Base-by-base conservation (phyloP, 2,797 vertebrate species). In the Sebastes cheni region DNA sequence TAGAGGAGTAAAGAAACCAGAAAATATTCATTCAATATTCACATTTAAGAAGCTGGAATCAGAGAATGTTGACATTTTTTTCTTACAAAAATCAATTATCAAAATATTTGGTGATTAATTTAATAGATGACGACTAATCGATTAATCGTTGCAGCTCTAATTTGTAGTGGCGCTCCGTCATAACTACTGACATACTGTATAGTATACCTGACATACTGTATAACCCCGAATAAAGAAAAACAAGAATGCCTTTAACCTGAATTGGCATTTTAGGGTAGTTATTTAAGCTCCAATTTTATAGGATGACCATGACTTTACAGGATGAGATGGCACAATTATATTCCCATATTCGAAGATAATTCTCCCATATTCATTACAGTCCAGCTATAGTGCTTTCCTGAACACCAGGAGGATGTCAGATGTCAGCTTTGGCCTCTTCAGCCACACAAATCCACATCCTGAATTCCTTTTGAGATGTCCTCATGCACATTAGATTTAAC, bases 391-490 rank as follows among this genome's bases (percentile, higher is more conserved):
- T 23, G 29, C 16, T 55, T 64, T 62, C 9, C 27, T 64, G 9
- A 55, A 23, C 32, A 20, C 58, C 27, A 46, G 30, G 39, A 4
- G 1, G 20, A 23, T 52, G 34, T 69, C 42, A 18, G 30, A 70
- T 70, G 55, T 54, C 23, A 56, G 27, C 13, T 76, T 65, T 76
- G 36, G 20, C 58, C 50, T 72, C 54, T 62, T 73, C 46, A 74
- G 16, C 39, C 29, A 13, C 58, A 46, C 22, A 65, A 72, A 42
- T 59, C 6, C 20, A n/a, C n/a, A 29, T 30, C 30, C 18, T 77
- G 18, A 67, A 86, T 70, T 62, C 46, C 61, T 42, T 52, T 52
- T 16, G 10, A 52, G 39, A 68, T 13, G 25, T 79, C 80, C 4
- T 64, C 59, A 52, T 68, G 58, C 59, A 56, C 64, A 32, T 80